Evolutionary conservation across 2,113 vertebrate genomes (phyloP), one percentile per base, ranked within the genome.

Genomic region (Chrysemys picta): DNA sequence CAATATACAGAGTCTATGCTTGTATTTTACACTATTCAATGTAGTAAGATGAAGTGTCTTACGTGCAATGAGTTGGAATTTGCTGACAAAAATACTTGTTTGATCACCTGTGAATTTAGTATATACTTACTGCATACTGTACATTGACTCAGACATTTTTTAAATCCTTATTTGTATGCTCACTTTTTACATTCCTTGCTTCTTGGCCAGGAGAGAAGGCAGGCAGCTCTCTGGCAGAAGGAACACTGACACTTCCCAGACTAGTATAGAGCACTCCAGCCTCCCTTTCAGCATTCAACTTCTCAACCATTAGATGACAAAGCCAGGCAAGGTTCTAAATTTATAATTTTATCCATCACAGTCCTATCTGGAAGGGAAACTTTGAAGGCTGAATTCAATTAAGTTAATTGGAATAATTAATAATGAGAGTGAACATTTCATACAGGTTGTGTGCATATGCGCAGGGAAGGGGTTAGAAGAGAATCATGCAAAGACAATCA

Each of bases 361-460:
- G 82, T 84, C 57, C 84, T 88, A 87, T 75, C 45, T 93, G 88
- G 65, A 92, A 96, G 88, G 87, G 91, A 96, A 95, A 87, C 79
- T 93, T 94, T 17, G 29, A 95, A 97, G 65, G 93, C 86, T 89
- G 88, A 89, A 95, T 92, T 97, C 52, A 47, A 76, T 82, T 29
- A 62, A 75, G 83, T 95, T 95, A 94, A 93, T 81, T 94, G 78
- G 91, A 57, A 91, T 89, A 92, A 81, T 87, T 65, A 93, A 91
- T 87, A 94, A 97, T 82, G 38, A 93, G 79, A 85, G 85, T 94
- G 91, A 59, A 85, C 54, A 89, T 85, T 92, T 95, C 83, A 90
- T 84, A 45, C 92, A 94, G 93, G 72, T 42, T 45, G 42, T 25
- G 12, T 45, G 42, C n/a, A 13, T 76, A 93, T 92, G 53, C 25